A percentile compares a stretch with the other conserved stretches of the same genome.
Evolutionary conservation across 2,113 vertebrate genomes (phyloP).

Genomic region (Barnardius zonarius): DNA sequence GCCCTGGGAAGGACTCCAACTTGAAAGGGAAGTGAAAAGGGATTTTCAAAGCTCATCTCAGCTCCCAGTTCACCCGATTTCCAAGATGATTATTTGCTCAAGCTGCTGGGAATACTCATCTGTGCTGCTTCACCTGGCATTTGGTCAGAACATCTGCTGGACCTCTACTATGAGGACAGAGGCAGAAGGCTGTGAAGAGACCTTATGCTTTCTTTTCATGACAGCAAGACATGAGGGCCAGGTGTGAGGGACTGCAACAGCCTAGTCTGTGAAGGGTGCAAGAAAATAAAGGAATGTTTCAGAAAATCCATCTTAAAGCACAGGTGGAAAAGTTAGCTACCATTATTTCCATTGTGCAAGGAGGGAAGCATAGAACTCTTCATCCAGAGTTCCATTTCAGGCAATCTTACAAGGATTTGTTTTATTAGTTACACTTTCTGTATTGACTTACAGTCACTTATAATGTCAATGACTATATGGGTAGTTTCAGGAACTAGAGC

Average conservation of each 20-base stretch:
- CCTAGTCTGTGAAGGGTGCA: neutral
- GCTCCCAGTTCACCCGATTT: neutral
- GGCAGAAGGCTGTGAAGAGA: neutral
- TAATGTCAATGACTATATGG: neutral
- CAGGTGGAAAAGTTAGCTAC: neutral
- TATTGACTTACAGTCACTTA: neutral
- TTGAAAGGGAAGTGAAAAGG: neutral
- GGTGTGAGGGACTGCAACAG: neutral
- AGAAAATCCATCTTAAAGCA: neutral
- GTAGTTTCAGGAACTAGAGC: neutral
- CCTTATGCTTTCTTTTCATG: neutral
- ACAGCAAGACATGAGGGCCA: neutral
- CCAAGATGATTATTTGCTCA: neutral
- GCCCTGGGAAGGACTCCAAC: constrained; percentile 17
- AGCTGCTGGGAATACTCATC: neutral
- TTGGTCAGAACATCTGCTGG: neutral
- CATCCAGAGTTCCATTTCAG: neutral
- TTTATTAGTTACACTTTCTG: neutral
- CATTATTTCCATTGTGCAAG: neutral
- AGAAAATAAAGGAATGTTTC: neutral
- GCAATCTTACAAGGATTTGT: neutral
- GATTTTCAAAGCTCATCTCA: neutral
- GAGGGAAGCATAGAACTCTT: neutral
- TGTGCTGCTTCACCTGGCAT: constrained; percentile 9
- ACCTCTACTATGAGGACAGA: neutral